phyloP scores from a whole-genome alignment of 2,113 vertebrate species.

The Asarcornis scutulata region DNA sequence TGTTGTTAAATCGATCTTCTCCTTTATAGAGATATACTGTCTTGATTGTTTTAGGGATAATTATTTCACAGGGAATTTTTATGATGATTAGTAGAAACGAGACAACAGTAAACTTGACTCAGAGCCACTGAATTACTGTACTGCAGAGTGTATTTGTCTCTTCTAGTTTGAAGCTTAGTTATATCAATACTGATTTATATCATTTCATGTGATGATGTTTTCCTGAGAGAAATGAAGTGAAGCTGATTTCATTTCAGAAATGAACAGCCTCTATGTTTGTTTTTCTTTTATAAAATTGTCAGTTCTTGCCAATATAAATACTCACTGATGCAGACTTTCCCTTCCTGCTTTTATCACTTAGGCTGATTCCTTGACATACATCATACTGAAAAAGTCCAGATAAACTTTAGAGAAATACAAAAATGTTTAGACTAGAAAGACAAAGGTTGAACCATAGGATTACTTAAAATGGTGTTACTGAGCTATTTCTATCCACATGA shows the following conservation, averaged over 20 bases:
- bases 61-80: constrained; percentile 79
- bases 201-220: constrained; percentile 67
- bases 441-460: constrained; percentile 55
- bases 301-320: constrained; percentile 84
- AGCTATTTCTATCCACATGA: constrained; percentile 42
- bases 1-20: constrained; percentile 88
- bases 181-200: constrained; percentile 75
- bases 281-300: constrained; percentile 78
- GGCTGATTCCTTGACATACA: constrained; percentile 67
- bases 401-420: constrained; percentile 61
- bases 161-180: constrained; percentile 50
- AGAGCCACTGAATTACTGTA: constrained; percentile 64
- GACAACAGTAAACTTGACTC: constrained; percentile 78
- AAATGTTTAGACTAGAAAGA: constrained; percentile 73
- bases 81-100: constrained; percentile 78
- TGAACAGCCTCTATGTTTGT: constrained; percentile 76
- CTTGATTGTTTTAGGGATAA: constrained; percentile 87
- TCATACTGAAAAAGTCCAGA: constrained; percentile 75
- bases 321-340: constrained; percentile 78
- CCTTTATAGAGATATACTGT: constrained; percentile 80
- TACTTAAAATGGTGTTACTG: constrained; percentile 52
- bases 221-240: constrained; percentile 71
- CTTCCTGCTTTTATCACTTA: constrained; percentile 77
- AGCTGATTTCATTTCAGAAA: constrained; percentile 76
- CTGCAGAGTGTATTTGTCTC: constrained; percentile 66